Percentiles rank a stretch among this genome's conserved stretches.
Conservation (phyloP, 1,140 invertebrate genomes). For the Drosophila elegans region DNA sequence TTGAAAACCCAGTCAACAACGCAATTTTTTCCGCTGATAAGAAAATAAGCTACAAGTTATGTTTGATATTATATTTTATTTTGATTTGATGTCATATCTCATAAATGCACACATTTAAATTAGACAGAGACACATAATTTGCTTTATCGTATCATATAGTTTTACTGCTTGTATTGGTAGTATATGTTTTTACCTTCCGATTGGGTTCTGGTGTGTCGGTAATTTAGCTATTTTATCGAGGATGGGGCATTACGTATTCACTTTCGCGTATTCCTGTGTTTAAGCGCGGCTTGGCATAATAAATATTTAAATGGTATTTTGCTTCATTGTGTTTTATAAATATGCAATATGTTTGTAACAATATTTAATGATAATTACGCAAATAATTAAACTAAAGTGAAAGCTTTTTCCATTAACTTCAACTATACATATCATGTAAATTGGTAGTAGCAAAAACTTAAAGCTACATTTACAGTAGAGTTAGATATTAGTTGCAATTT, state of each 20-base stretch:
- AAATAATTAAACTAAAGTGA: conserved; percentile 83
- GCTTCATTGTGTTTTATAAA: conserved; percentile 62
- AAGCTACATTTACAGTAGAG: conserved; percentile 73
- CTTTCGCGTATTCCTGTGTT: conserved; percentile 57
- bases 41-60: neutral
- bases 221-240: conserved; percentile 68
- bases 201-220: conserved; percentile 38
- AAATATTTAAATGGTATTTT: conserved; percentile 66
- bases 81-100: conserved; percentile 77
- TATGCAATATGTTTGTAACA: conserved; percentile 81
- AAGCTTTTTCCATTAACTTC: conserved; percentile 80
- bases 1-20: too few relatives aligned
- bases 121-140: conserved; percentile 76
- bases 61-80: conserved; percentile 64
- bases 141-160: conserved; percentile 64
- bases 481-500: conserved; percentile 33
- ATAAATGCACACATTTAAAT: conserved; percentile 82
- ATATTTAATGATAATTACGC: conserved; percentile 78
- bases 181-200: conserved; percentile 25
- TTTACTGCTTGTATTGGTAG: conserved; percentile 40
- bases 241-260: conserved; percentile 58
- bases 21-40: neutral
- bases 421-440: conserved; percentile 81
- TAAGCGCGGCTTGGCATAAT: conserved; percentile 76
- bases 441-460: conserved; percentile 83